phyloP scores from a whole-genome alignment of 2,797 vertebrate genomes.

The Cyclura pinguis region DNA sequence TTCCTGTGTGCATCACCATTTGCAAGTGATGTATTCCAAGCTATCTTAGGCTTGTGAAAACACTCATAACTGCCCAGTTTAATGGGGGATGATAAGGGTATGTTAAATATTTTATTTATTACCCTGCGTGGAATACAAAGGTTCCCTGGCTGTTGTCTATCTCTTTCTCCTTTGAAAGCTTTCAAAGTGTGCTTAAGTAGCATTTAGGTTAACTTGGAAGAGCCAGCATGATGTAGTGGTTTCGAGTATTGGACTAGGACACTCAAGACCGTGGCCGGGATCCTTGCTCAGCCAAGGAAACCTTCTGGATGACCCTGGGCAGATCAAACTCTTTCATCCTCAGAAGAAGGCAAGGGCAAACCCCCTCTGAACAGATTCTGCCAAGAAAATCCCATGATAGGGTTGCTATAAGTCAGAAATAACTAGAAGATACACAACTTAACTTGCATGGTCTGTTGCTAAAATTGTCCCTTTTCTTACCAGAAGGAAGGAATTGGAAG shows the following conservation, averaged over 20 bases:
- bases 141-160: not conserved
- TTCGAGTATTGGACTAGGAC: no score
- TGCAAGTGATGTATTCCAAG: not conserved
- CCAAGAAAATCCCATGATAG: no score
- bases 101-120: not conserved
- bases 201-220: not conserved
- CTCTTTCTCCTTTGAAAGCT: not conserved
- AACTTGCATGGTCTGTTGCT: constrained; percentile 23
- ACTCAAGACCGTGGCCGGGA: no score
- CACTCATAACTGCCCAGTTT: not conserved
- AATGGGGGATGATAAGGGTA: not conserved
- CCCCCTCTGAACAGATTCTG: no score
- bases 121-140: not conserved
- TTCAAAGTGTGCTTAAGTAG: not conserved
- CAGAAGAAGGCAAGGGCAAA: no score
- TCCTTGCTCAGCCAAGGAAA: no score
- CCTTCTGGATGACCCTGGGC: no score
- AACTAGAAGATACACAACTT: not conserved
- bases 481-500: constrained; percentile 84
- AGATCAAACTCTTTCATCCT: no score
- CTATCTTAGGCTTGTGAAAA: not conserved
- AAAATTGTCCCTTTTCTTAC: constrained; percentile 41
- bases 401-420: no score
- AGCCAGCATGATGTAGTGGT: no score
- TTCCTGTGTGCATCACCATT: not conserved